phyloP scores from a whole-genome alignment of 2,113 vertebrate species.

The Penelope pileata region DNA sequence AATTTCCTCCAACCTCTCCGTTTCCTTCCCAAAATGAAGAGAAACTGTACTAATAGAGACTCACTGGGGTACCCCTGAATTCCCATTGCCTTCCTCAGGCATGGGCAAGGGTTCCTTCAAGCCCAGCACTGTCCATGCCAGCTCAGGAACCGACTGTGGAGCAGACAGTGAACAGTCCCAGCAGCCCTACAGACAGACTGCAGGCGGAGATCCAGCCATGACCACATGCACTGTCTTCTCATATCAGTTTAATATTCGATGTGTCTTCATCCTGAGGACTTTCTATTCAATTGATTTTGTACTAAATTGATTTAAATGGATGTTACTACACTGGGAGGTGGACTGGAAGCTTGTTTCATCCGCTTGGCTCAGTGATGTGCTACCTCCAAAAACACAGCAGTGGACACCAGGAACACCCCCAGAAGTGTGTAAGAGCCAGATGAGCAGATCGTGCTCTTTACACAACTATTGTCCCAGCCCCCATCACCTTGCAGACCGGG shows the following conservation, averaged over 20 bases:
- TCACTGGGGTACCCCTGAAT: background rate
- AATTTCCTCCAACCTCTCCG: background rate
- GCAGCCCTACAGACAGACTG: background rate
- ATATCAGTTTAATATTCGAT: background rate
- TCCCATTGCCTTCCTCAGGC: background rate
- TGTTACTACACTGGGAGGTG: background rate
- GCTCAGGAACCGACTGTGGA: background rate
- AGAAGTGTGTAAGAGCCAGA: background rate
- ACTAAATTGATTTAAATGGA: background rate
- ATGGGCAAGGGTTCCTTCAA: background rate
- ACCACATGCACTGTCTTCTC: background rate
- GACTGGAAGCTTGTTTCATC: background rate
- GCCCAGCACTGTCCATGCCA: background rate
- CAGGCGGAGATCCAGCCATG: background rate
- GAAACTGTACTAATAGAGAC: background rate
- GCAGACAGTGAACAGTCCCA: background rate
- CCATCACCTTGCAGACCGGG: background rate
- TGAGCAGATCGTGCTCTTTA: background rate
- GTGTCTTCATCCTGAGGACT: background rate
- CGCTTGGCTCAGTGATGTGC: too few species aligned
- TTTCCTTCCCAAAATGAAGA: background rate
- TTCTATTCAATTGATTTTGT: constrained; percentile 1
- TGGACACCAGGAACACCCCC: background rate
- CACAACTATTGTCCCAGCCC: background rate
- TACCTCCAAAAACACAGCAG: background rate